Conservation (phyloP, 2,113 vertebrate species). For the Willisornis vidua region DNA sequence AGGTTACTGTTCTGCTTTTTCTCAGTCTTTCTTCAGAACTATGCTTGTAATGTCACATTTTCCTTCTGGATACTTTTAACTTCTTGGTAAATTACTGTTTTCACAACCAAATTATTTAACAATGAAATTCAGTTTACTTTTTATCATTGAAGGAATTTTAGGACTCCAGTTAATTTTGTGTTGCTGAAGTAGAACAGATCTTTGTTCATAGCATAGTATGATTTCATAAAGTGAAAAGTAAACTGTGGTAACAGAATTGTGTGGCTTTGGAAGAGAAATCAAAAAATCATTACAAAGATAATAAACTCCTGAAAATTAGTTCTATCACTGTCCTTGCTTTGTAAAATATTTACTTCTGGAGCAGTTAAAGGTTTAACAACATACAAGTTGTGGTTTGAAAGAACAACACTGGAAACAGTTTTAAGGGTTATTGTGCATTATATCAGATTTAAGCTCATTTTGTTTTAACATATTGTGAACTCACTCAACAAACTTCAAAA, state of each 20-base stretch:
- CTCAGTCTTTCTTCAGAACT: not conserved
- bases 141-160: not conserved
- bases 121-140: not conserved
- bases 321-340: not conserved
- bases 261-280: not conserved
- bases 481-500: not conserved
- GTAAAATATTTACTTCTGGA: not conserved
- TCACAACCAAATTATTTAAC: not conserved
- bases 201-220: not conserved
- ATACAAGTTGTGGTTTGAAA: not conserved
- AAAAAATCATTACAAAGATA: not conserved
- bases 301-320: not conserved
- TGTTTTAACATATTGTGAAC: not conserved
- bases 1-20: not conserved
- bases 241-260: not conserved
- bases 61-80: not conserved
- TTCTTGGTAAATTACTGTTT: not conserved
- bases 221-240: not conserved
- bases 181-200: not conserved
- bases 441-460: not conserved
- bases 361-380: not conserved
- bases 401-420: not conserved
- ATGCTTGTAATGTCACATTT: not conserved
- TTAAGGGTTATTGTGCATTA: accelerated
- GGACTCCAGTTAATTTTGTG: not conserved